Evolutionary conservation across 2,113 vertebrate species (phyloP).

Genomic region (Serilophus lunatus): DNA sequence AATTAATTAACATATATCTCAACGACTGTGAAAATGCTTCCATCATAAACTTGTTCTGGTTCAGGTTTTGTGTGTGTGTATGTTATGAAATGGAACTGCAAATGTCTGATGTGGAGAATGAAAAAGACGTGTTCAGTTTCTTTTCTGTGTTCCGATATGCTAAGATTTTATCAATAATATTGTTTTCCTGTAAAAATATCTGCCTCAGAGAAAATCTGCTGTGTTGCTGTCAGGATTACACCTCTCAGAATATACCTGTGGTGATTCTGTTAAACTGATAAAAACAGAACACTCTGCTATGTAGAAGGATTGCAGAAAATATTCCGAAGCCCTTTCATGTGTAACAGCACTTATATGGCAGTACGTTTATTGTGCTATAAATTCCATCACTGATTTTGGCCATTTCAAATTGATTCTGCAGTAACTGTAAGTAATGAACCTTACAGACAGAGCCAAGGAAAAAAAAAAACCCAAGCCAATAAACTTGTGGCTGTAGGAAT

Average conservation of each 20-base stretch:
- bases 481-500: constrained; percentile 62
- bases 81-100: constrained; percentile 12
- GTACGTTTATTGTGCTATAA: constrained; percentile 74
- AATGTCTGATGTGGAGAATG: constrained; percentile 28
- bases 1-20: constrained; percentile 47
- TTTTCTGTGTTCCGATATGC: constrained; percentile 63
- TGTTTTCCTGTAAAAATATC: constrained; percentile 72
- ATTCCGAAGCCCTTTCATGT: constrained; percentile 64
- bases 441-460: constrained; percentile 54
- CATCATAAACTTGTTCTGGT: constrained; percentile 11
- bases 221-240: constrained; percentile 71
- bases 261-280: constrained; percentile 72
- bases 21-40: constrained; percentile 22
- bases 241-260: constrained; percentile 69
- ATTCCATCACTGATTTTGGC: constrained; percentile 77
- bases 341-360: constrained; percentile 65
- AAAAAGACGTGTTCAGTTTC: constrained; percentile 58
- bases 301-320: constrained; percentile 63
- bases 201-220: constrained; percentile 66
- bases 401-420: constrained; percentile 77
- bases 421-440: constrained; percentile 80
- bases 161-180: constrained; percentile 77
- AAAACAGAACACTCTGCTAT: constrained; percentile 46
- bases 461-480: constrained; percentile 19
- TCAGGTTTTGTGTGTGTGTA: background rate